Evolutionary conservation across 2,888 invertebrate species (phyloP).

Genomic region (Phania funesta): DNA sequence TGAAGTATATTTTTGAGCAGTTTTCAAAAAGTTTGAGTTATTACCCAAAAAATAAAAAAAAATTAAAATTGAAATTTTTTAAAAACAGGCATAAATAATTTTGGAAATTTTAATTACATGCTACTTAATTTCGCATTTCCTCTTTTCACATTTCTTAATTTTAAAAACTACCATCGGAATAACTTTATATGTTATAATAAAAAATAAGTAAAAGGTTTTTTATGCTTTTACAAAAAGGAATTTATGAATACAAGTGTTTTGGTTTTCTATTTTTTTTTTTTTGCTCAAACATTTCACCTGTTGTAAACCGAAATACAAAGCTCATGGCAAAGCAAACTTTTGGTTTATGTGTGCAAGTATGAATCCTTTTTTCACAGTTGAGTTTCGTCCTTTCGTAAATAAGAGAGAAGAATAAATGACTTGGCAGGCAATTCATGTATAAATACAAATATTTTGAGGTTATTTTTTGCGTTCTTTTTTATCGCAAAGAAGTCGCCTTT

Average conservation of each 20-base stretch:
- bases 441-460: conserved; percentile 44
- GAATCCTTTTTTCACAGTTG: conserved; percentile 19
- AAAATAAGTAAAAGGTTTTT: neutral
- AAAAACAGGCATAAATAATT: no score
- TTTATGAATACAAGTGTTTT: conserved; percentile 6
- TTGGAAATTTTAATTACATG: no score
- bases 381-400: conserved; percentile 13
- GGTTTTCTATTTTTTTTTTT: conserved; percentile 5
- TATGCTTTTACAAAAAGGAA: conserved; percentile 14
- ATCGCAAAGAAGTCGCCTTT: conserved; percentile 1
- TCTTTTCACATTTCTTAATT: no score
- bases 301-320: conserved; percentile 1
- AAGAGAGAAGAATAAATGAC: conserved; percentile 43
- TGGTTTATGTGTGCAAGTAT: neutral
- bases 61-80: no score
- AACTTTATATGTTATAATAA: neutral
- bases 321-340: conserved; percentile 10
- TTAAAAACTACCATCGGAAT: no score
- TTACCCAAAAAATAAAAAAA: no score
- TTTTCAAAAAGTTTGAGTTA: no score
- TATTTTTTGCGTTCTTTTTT: conserved; percentile 8
- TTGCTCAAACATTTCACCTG: conserved; percentile 12
- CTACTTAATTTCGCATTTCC: no score
- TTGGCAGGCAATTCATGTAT: conserved; percentile 44
- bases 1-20: no score